These are phyloP conservation scores for Phymatocera aterrima DNA, from an alignment of 2,888 invertebrate genomes.

Conservation along the genomic window DNA sequence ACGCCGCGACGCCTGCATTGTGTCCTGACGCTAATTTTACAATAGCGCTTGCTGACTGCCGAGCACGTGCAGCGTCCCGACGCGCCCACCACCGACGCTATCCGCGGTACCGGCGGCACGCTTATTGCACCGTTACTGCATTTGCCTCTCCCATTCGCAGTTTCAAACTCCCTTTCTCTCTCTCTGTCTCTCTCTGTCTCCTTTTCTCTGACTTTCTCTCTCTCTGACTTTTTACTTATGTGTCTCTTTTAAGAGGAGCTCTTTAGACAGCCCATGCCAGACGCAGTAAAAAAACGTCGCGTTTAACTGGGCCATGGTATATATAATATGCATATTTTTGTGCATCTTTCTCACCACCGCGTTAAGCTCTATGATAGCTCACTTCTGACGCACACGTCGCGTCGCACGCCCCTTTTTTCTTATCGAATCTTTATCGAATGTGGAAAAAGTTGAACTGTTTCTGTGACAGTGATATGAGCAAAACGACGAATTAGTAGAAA, in stretches of 20 bases:
- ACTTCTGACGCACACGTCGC: neutral
- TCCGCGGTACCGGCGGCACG: slow-evolving; percentile 32
- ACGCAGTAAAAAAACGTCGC: slow-evolving; percentile 34
- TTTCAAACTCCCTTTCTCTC: neutral
- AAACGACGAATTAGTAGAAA: neutral
- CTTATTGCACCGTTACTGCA: slow-evolving; percentile 40
- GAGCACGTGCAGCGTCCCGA: slow-evolving; percentile 53
- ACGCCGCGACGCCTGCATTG: slow-evolving; percentile 73
- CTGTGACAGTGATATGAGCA: neutral
- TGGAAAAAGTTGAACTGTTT: neutral
- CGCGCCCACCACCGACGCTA: slow-evolving; percentile 38
- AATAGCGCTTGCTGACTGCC: slow-evolving; percentile 60
- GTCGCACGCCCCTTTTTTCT: neutral
- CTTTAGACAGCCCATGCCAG: slow-evolving; percentile 28
- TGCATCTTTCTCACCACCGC: neutral
- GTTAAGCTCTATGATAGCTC: neutral
- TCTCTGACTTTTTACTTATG: neutral
- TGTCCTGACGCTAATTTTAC: slow-evolving; percentile 74
- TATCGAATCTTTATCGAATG: slow-evolving; percentile 1
- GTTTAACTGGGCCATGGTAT: slow-evolving; percentile 41
- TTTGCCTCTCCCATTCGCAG: slow-evolving; percentile 30
- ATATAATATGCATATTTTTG: slow-evolving; percentile 27
- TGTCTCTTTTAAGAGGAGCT: slow-evolving; percentile 7
- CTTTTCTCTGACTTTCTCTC: neutral
- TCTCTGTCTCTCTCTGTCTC: neutral